Evolutionary conservation across 2,888 invertebrate genomes (phyloP).

Genomic region (Homarus gammarus): DNA sequence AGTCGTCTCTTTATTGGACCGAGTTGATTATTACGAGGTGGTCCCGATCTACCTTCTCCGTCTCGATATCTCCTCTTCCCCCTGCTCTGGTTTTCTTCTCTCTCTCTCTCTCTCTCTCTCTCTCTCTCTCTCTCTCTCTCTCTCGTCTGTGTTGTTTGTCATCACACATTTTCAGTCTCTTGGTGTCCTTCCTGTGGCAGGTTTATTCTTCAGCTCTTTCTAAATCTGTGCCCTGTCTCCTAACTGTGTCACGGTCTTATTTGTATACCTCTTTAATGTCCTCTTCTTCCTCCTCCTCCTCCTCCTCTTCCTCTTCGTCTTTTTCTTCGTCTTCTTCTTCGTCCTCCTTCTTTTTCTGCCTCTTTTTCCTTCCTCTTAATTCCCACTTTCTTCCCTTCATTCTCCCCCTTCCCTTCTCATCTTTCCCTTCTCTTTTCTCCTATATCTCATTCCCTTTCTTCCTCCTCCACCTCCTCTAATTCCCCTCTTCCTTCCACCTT

Average conservation of each 20-base stretch:
- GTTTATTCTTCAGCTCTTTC: background rate
- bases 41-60: background rate
- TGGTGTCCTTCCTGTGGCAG: background rate
- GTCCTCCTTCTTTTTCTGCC: no score
- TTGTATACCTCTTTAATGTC: no score
- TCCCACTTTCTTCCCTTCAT: no score
- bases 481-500: no score
- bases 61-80: background rate
- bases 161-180: background rate
- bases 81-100: background rate
- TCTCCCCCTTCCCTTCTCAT: no score
- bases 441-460: no score
- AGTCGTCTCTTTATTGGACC: constrained; percentile 13
- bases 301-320: background rate
- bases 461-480: no score
- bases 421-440: no score
- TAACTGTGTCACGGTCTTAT: no score
- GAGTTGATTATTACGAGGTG: background rate
- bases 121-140: background rate
- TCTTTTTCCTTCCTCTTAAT: no score
- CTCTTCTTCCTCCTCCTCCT: background rate
- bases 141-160: background rate
- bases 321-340: no score
- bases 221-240: no score
- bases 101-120: background rate